Evolutionary conservation across 2,113 vertebrate genomes (phyloP), one percentile per base, ranked within the genome.

Genomic region (Solenodon paradoxus): DNA sequence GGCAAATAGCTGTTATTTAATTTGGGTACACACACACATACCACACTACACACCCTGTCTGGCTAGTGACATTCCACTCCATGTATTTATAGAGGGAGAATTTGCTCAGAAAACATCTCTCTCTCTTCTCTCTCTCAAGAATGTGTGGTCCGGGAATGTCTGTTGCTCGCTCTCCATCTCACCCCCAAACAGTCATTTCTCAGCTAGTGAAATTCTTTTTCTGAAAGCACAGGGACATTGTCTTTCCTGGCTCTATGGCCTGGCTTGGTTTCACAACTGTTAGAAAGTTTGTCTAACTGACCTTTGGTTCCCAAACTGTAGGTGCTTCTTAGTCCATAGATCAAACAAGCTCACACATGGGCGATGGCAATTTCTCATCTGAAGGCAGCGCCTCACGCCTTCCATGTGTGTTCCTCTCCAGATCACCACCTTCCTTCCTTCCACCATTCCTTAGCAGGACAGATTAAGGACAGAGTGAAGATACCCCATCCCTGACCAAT

Each of bases 1-100:
- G 66, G 80, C 55, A 97, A 95, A 63, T 78, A 92, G 77, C 66
- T 92, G 55, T 47, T 96, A 20, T 64, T 93, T 93, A 93, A 89
- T 92, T 93, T 92, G 49, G 61, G 83, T 83, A 74, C 72, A 86
- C 78, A 49, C 47, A 49, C 32, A 84, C 38, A 72, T 49, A 72
- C 35, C n/a, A n/a, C n/a, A n/a, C n/a, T 78, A 40, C n/a, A n/a
- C n/a, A n/a, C n/a, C 72, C 66, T 95, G 78, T 89, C 68, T 86
- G 24, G 59, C 51, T 30, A 69, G 20, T 94, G 57, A 71, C 74
- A 89, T 78, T 95, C 68, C n/a, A 97, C 47, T 71, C 38, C 22
- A 38, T 24, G 10, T 55, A 30, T 81, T 88, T 92, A 92, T 79
- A 42, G 92, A 64, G 57, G n/a, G 51, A 38, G 57, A 10, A 26